Base-by-base conservation (phyloP, 2,797 vertebrate species). In the Cyprinella venusta region DNA sequence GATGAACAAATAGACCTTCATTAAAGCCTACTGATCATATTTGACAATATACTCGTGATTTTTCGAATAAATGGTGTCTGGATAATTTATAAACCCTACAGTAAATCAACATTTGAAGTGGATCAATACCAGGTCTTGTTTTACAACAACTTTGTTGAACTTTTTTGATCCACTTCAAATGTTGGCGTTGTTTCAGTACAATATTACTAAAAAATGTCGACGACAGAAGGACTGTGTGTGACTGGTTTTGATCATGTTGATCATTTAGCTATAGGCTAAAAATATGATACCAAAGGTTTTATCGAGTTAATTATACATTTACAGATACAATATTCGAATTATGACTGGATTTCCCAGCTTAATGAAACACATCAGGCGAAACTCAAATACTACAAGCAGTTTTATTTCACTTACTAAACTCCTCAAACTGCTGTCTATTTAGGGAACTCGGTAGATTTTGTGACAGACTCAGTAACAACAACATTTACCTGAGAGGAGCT, bases 401-500 rank as follows among this genome's bases (percentile, higher is more conserved):
- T n/a, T 21, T 54, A 54, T 68, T 15, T 15, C 2, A 42, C 38
- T 45, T 2, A 6, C 13, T 42, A 24, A 65, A 42, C 40, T 4
- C 18, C 21, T 68, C 16, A 79, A 6, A 21, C 5, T 30, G 13
- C 5, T 16, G 21, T 69, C 12, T n/a, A 6, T 71, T 40, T 38
- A 4, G 54, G 19, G 36, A 26, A 38, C 72, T 24, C 33, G 13
- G 19, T 9, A 0, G 6, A 36, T 61, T 76, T 40, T 6, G 24
- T 33, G 8, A 72, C 69, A 24, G 12, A 6, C 13, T 76, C 21
- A 26, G 3, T 42, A 71, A 48, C 10, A 36, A 52, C 12, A 15
- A 19, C 2, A 54, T 40, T 77, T 77, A 76, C 81, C 74, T 77
- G 42, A 83, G 64, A 1, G 24, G 36, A 33, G 74, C 19, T 77